Evolutionary conservation across 2,888 invertebrate species (phyloP).

Genomic region (Itoplectis maculator): DNA sequence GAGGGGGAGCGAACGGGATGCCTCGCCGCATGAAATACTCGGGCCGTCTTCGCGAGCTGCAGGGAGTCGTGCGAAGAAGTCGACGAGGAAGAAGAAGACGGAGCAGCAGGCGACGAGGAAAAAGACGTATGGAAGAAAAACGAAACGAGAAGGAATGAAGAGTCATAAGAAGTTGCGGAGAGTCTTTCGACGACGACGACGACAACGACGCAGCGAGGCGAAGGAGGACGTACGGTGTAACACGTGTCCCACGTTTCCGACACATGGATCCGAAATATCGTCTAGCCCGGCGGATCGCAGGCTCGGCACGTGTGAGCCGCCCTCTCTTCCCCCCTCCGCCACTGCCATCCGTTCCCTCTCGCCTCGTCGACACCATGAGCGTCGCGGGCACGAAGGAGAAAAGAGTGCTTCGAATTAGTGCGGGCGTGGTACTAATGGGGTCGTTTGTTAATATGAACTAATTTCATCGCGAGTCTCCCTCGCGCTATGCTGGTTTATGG

Average conservation of each 20-base stretch:
- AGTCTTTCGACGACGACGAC: conserved; percentile 59
- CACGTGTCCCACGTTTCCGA: conserved; percentile 67
- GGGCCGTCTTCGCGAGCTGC: conserved; percentile 3
- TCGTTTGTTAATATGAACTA: conserved; percentile 68
- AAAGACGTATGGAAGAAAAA: conserved; percentile 58
- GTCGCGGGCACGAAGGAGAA: conserved; percentile 50
- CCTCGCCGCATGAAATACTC: conserved; percentile 30
- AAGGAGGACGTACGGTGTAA: conserved; percentile 43
- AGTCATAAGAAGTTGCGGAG: conserved; percentile 58
- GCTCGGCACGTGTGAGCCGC: conserved; percentile 59
- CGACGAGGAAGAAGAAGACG: conserved; percentile 10
- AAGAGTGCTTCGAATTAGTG: conserved; percentile 62
- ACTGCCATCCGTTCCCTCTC: too few relatives aligned
- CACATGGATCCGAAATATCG: conserved; percentile 63
- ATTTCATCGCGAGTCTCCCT: conserved; percentile 57
- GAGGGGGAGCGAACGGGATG: background rate
- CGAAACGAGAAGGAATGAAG: conserved; percentile 60
- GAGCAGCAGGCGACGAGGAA: conserved; percentile 27
- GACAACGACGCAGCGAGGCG: too few relatives aligned
- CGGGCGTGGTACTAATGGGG: conserved; percentile 63
- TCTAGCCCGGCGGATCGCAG: conserved; percentile 37
- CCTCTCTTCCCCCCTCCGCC: too few relatives aligned
- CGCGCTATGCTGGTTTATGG: conserved; percentile 47
- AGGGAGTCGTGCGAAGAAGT: conserved; percentile 18
- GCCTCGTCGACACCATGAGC: conserved; percentile 18